A percentile compares a stretch with the other conserved stretches of the same genome.
phyloP scores from a whole-genome alignment of 2,888 invertebrate species.

The Apodemia duryi region DNA sequence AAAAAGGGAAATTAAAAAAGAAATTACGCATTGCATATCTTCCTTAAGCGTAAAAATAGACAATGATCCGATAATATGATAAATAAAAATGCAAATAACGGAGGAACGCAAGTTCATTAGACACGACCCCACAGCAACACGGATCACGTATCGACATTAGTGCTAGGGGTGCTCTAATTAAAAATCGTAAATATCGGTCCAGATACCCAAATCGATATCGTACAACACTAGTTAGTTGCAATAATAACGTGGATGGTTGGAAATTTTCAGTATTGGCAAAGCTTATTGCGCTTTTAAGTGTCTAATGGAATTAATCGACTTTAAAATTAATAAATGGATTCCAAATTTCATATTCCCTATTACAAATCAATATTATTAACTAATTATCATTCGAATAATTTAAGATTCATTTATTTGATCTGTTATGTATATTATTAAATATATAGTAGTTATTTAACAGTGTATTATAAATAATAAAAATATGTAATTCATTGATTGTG shows the following conservation, averaged over 20 bases:
- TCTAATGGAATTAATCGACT: background rate
- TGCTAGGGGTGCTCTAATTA: constrained; percentile 46
- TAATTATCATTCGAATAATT: too few relatives aligned
- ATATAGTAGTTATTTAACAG: too few relatives aligned
- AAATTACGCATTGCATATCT: constrained; percentile 15
- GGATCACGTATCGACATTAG: constrained; percentile 41
- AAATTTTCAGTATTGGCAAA: constrained; percentile 10
- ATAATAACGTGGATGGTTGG: constrained; percentile 11
- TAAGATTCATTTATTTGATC: too few relatives aligned
- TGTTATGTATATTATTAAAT: too few relatives aligned
- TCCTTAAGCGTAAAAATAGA: constrained; percentile 21
- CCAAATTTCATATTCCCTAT: too few relatives aligned
- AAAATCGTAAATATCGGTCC: constrained; percentile 51
- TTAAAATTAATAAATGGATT: too few relatives aligned
- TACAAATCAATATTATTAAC: too few relatives aligned
- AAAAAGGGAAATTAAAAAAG: constrained; percentile 7
- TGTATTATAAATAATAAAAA: too few relatives aligned
- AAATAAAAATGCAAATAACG: constrained; percentile 22
- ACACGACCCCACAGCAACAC: constrained; percentile 22
- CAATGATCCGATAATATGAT: constrained; percentile 12
- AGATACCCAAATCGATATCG: constrained; percentile 26
- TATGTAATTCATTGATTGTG: too few relatives aligned
- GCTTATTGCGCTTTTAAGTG: constrained; percentile 9
- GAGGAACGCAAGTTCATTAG: constrained; percentile 29
- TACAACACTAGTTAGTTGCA: constrained; percentile 33